Conservation (phyloP, 2,113 vertebrate species). For the Syrrhaptes paradoxus region DNA sequence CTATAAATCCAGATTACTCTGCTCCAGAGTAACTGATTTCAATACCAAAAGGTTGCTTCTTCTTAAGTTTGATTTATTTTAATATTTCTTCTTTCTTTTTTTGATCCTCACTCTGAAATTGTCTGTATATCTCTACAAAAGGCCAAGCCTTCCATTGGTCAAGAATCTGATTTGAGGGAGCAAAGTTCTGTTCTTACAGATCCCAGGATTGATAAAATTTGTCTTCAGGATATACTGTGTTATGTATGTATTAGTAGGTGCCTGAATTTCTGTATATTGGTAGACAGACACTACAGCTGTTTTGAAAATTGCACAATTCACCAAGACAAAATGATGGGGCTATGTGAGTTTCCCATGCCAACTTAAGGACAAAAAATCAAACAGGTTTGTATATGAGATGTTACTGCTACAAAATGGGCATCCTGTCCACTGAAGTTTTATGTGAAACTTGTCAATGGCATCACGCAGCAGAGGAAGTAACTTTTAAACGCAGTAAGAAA, state of each 20-base stretch:
- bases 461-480: neutral
- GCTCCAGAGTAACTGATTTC: neutral
- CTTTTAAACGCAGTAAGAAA: neutral
- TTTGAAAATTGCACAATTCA: neutral
- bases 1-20: neutral
- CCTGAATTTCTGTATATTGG: neutral
- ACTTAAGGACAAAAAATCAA: neutral
- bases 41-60: neutral
- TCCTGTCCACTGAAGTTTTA: neutral
- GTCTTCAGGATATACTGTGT: neutral
- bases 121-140: neutral
- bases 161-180: neutral
- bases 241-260: neutral
- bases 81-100: neutral
- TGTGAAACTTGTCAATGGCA: neutral
- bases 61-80: neutral
- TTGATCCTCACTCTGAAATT: neutral
- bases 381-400: neutral
- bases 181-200: neutral
- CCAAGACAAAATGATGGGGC: neutral
- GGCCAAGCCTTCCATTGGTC: neutral
- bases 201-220: neutral
- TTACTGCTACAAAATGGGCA: neutral
- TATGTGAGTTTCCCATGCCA: neutral
- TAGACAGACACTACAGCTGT: fast-evolving